Evolutionary conservation across 2,797 vertebrate species (phyloP).

Genomic region (Falco concolor): DNA sequence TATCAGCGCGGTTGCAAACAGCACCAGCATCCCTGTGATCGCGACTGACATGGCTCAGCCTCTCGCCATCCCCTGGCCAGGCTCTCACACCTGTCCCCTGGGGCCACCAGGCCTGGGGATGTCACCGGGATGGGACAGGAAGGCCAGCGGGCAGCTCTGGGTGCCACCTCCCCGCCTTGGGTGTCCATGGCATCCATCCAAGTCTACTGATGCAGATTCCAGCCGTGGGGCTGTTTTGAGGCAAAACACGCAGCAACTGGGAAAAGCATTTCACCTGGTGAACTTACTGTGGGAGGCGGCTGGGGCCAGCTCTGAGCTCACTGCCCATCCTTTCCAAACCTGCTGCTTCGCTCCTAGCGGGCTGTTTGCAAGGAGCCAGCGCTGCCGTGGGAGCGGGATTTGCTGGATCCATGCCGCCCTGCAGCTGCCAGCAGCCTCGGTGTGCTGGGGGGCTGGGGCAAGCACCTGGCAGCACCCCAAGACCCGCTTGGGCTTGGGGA

Average conservation of each 20-base stretch:
- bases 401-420: neutral
- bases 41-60: neutral
- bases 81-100: accelerated
- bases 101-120: neutral
- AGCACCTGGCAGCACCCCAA: neutral
- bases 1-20: accelerated
- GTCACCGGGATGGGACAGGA: neutral
- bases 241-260: neutral
- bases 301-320: neutral
- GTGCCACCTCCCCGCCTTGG: neutral
- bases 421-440: accelerated
- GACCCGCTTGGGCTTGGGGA: neutral
- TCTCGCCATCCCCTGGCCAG: neutral
- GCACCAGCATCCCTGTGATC: neutral
- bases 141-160: neutral
- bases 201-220: neutral
- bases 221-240: neutral
- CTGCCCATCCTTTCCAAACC: neutral
- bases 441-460: accelerated
- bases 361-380: neutral
- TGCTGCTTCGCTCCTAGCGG: neutral
- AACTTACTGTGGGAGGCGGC: neutral
- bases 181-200: neutral
- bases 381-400: neutral
- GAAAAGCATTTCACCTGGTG: neutral